These are phyloP conservation scores for Pollenia labialis DNA, from an alignment of 2,888 invertebrate genomes.

Conservation along the genomic window DNA sequence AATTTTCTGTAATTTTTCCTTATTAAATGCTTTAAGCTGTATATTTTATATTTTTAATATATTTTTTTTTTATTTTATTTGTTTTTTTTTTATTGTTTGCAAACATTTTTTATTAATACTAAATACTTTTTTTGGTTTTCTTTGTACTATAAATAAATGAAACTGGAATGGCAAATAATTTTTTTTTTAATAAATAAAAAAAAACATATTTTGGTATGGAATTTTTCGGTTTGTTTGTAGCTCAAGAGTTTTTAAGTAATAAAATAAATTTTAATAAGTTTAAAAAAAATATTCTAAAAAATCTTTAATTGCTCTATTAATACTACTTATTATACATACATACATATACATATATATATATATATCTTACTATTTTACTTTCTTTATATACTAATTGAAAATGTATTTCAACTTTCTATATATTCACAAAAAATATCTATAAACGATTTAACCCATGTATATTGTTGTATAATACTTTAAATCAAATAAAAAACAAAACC, in stretches of 20 bases:
- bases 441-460: constrained; percentile 46
- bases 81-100: constrained; percentile 25
- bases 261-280: constrained; percentile 22
- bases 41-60: constrained; percentile 29
- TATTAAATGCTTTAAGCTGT: constrained; percentile 51
- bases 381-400: constrained; percentile 17
- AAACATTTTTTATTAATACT: constrained; percentile 23
- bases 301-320: constrained; percentile 37
- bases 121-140: constrained; percentile 39
- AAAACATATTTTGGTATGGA: constrained; percentile 44
- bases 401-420: constrained; percentile 10
- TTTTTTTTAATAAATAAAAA: constrained; percentile 11
- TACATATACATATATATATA: neutral
- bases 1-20: constrained; percentile 45
- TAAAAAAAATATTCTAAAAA: constrained; percentile 13
- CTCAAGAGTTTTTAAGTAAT: constrained; percentile 19
- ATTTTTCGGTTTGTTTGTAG: constrained; percentile 50
- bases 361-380: neutral
- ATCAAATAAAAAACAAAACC: constrained; percentile 33
- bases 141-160: constrained; percentile 46
- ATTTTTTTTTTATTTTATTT: constrained; percentile 11
- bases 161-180: constrained; percentile 64
- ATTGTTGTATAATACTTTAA: constrained; percentile 61
- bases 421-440: constrained; percentile 7
- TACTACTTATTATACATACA: neutral